Evolutionary conservation across 2,888 invertebrate genomes (phyloP), one percentile per base, ranked within the genome.

Genomic region (Enoplolaimus lenunculus): DNA sequence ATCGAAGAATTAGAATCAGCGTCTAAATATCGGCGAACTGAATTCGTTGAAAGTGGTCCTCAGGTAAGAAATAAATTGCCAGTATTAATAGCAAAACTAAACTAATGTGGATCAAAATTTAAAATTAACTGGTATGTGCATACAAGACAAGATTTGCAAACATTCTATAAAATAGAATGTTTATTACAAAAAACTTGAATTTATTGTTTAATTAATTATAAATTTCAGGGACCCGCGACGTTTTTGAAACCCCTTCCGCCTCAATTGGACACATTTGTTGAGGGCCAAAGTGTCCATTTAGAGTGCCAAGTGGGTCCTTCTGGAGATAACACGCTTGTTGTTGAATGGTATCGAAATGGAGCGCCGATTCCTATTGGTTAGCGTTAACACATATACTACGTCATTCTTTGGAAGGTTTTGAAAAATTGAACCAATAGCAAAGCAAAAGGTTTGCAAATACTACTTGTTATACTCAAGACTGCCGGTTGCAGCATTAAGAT

Each of bases 341-440:
- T 85, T 35, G 93, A 82, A 82, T 98, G 97, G 94, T 93, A 90
- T 84, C 87, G 90, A 73, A 93, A 98, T 81, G 93, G 91, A 60
- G 88, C 90, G 80, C 89, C 91, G 16, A 83, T 98, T 71, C 90
- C 89, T 75, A 92, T 45, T 45, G 45, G 45, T 45, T 13, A 45
- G 45, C 21, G 21, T 45, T 13, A 7, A 21, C 21, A 45, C 7
- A 45, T 45, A 7, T 13, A 45, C 21, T 45, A 7, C 45, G 45
- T 45, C 21, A 45, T 45, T 45, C n/a, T n/a, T n/a, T n/a, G n/a
- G n/a, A n/a, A n/a, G n/a, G n/a, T n/a, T n/a, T n/a, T n/a, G n/a
- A n/a, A n/a, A n/a, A n/a, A n/a, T n/a, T n/a, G n/a, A n/a, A n/a
- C n/a, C n/a, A n/a, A n/a, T n/a, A n/a, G n/a, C n/a, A n/a, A n/a